Percentiles rank a stretch among this genome's conserved stretches.
These are phyloP conservation scores for Struthio camelus DNA, from an alignment of 2,113 vertebrate genomes.

Conservation along the genomic window DNA sequence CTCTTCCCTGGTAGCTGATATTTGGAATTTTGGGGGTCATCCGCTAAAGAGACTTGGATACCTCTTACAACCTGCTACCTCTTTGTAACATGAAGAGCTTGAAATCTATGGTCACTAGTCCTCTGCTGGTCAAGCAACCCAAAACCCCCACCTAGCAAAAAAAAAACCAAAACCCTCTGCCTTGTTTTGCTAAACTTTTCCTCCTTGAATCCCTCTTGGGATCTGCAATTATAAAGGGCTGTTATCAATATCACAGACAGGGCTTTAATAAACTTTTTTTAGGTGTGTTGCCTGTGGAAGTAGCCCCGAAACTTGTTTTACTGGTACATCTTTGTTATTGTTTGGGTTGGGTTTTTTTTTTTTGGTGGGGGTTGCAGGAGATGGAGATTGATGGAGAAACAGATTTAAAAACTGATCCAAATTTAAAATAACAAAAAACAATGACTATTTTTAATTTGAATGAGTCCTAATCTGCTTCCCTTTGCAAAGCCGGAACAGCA, in stretches of 20 bases:
- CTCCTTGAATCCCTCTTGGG: not conserved
- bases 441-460: not conserved
- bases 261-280: not conserved
- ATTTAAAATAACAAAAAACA: not conserved
- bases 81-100: not conserved
- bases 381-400: not conserved
- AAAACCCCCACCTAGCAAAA: rapidly evolving
- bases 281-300: not conserved
- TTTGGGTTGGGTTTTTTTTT: not conserved
- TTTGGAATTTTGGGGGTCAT: not conserved
- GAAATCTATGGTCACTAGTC: not conserved
- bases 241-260: not conserved
- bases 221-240: not conserved
- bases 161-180: too few species aligned
- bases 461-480: not conserved
- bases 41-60: not conserved
- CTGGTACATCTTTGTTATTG: not conserved
- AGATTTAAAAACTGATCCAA: not conserved
- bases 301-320: not conserved
- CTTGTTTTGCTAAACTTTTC: not conserved
- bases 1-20: not conserved
- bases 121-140: not conserved
- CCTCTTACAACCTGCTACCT: not conserved
- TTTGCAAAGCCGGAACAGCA: not conserved
- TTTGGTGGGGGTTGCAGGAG: not conserved